phyloP scores from a whole-genome alignment of 2,797 vertebrate genomes.

The Meda fulgida region DNA sequence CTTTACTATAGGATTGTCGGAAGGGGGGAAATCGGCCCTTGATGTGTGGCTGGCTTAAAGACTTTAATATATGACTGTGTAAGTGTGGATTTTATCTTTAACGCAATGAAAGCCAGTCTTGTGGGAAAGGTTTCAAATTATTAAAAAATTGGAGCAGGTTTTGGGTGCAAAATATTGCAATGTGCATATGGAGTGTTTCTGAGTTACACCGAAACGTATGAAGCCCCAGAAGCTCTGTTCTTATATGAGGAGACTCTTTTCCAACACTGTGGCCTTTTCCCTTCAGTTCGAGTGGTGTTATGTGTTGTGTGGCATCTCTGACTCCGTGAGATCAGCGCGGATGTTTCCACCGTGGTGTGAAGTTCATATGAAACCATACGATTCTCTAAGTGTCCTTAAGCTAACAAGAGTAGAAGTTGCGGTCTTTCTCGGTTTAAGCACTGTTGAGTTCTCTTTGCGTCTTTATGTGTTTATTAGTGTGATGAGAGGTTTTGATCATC shows the following conservation, averaged over 20 bases:
- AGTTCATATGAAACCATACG: conserved; percentile 75
- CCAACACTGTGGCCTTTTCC: conserved; percentile 10
- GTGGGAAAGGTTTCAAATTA: background rate
- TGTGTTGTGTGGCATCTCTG: too few relatives aligned
- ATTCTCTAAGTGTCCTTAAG: conserved; percentile 85
- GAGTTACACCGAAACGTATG: conserved; percentile 53
- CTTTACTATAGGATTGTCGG: too few relatives aligned
- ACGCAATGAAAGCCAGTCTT: background rate
- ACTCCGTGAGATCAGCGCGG: background rate
- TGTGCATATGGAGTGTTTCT: background rate
- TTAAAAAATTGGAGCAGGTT: background rate
- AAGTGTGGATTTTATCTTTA: background rate
- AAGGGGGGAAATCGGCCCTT: too few relatives aligned
- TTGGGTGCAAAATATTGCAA: background rate
- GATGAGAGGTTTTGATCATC: background rate
- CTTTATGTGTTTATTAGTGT: conserved; percentile 8
- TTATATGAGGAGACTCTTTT: conserved; percentile 67
- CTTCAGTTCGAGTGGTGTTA: background rate
- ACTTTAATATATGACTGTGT: background rate
- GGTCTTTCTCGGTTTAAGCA: conserved; percentile 3
- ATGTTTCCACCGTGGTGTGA: conserved; percentile 50
- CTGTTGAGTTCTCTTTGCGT: background rate
- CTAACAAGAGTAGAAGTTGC: conserved; percentile 45
- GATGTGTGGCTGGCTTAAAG: background rate
- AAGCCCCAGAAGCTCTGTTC: conserved; percentile 69